Percentiles rank a stretch among this genome's conserved stretches.
These are phyloP conservation scores for Rhincodon typus DNA, from an alignment of 2,797 vertebrate species.

Conservation along the genomic window DNA sequence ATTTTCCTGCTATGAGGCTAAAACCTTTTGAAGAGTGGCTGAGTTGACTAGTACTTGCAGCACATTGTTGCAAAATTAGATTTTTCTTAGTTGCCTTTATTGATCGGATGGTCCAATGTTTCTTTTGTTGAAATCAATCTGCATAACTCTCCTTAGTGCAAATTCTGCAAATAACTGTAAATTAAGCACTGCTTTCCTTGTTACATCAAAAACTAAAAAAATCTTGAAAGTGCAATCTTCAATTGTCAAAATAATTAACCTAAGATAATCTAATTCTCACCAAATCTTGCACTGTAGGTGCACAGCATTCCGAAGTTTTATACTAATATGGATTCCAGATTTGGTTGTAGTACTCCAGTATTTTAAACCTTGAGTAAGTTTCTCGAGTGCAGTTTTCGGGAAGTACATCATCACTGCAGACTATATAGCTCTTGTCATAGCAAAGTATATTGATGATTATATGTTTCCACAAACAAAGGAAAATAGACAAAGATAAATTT, in stretches of 20 bases:
- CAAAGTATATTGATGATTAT: background rate
- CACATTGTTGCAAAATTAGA: background rate
- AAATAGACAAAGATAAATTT: background rate
- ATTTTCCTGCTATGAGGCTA: background rate
- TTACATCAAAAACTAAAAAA: background rate
- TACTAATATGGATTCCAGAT: background rate
- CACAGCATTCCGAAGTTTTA: background rate
- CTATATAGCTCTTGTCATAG: background rate
- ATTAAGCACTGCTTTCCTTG: background rate
- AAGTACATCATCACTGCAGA: background rate
- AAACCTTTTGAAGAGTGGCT: background rate
- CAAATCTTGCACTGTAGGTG: background rate
- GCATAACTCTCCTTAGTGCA: background rate
- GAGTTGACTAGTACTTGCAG: background rate
- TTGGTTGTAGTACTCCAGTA: background rate
- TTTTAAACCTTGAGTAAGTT: background rate
- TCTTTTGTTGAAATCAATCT: background rate
- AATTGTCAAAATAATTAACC: background rate
- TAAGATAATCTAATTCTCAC: background rate
- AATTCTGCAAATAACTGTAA: background rate
- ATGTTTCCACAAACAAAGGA: background rate
- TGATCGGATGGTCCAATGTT: background rate
- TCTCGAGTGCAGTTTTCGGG: background rate
- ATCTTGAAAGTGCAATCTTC: background rate
- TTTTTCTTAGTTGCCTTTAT: background rate